Evolutionary conservation across 2,113 vertebrate species (phyloP), one percentile per base, ranked within the genome.

Genomic region (Uria lomvia): DNA sequence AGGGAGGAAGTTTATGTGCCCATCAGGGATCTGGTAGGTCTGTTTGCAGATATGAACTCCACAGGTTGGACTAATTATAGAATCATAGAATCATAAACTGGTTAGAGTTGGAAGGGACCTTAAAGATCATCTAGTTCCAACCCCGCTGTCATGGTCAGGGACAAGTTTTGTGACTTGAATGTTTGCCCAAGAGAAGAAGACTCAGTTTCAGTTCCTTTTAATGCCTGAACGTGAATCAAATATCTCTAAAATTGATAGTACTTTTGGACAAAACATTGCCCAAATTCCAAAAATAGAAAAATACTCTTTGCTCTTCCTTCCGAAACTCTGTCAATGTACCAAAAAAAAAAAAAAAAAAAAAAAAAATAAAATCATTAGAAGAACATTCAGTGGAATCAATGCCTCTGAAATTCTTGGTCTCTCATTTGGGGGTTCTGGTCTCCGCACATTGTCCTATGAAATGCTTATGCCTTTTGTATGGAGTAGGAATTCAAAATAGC

Each of bases 401-500:
- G 15, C 34, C 22, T 92, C 50, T 52, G 55, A 85, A 92, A 45
- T 42, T 74, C 55, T 58, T 74, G 15, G 34, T 40, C 24, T 70
- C 16, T 90, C 10, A 23, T 81, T 40, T 32, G 11, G 5, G 5
- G 2, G 1, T 81, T 81, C 65, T 60, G 23, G 5, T 80, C 50
- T 93, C n/a, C 1, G 2, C 12, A 47, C 0, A 2, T 24, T 76
- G 29, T 68, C 10, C 26, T 67, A 17, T 1, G 0, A 15, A 38
- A 55, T 15, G 1, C 8, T 73, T 84, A 34, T 16, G 32, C 4
- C 5, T 77, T 86, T 74, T 84, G 6, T 56, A 63, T 24, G 40
- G 40, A 83, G 36, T 5, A 63, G 5, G 18, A 50, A 47, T 73
- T 70, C 26, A 89, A 84, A 91, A 59, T 26, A 86, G 8, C 5